A percentile compares a stretch with the other conserved stretches of the same genome.
Conservation (phyloP, 2,113 vertebrate species). For the Brachypteracias leptosomus region DNA sequence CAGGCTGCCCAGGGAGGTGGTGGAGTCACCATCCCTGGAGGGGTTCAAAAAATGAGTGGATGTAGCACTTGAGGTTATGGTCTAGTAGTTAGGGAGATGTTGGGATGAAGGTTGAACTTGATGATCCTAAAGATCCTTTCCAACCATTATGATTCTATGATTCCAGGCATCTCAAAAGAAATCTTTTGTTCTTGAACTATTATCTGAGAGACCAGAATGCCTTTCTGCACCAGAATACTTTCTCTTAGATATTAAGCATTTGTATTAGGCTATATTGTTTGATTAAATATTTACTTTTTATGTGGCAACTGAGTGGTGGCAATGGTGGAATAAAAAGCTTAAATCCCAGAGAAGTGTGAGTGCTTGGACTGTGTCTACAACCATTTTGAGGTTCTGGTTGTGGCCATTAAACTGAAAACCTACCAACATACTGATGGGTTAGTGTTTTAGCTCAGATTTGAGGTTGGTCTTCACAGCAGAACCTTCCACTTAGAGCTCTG, state of each 20-base stretch:
- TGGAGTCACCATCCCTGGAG: too few relatives aligned
- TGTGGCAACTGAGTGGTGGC: background rate
- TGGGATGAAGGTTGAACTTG: too few relatives aligned
- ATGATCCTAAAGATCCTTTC: too few relatives aligned
- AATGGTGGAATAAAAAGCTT: background rate
- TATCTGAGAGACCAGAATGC: background rate
- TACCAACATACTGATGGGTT: background rate
- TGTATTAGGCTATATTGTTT: background rate
- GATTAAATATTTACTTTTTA: background rate
- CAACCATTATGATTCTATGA: too few relatives aligned
- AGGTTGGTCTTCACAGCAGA: background rate
- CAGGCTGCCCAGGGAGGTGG: too few relatives aligned
- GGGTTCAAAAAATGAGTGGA: too few relatives aligned
- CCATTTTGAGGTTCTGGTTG: background rate
- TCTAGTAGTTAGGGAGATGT: too few relatives aligned
- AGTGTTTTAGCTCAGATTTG: background rate
- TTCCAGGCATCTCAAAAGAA: background rate
- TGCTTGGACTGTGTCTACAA: fast-evolving
- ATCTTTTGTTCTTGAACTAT: background rate
- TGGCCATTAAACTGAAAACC: background rate
- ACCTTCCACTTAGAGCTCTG: background rate
- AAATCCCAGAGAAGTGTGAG: background rate
- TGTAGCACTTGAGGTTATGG: too few relatives aligned
- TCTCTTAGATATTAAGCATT: background rate
- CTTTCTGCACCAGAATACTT: background rate